A percentile compares a stretch with the other conserved stretches of the same genome.
These are phyloP conservation scores for Luscinia luscinia DNA, from an alignment of 2,797 vertebrate species.

Conservation along the genomic window DNA sequence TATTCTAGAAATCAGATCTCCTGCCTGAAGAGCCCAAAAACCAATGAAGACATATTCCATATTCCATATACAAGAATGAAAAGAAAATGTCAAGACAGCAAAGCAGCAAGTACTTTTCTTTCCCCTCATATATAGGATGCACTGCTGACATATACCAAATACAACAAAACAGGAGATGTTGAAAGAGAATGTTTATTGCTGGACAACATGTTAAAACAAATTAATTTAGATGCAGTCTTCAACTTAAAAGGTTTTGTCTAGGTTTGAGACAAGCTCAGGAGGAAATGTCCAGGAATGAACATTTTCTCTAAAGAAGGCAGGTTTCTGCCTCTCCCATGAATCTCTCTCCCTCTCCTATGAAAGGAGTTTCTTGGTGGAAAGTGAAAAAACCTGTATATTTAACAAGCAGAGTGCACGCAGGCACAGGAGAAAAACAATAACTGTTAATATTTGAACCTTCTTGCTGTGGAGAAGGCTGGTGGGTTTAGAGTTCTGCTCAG, in stretches of 20 bases:
- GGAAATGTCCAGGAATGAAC: rapidly evolving
- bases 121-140: neutral
- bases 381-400: neutral
- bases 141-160: neutral
- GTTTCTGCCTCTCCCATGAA: neutral
- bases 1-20: neutral
- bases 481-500: neutral
- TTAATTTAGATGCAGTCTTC: neutral
- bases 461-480: neutral
- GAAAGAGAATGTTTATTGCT: neutral
- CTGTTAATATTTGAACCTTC: neutral
- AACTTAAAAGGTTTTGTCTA: neutral
- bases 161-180: neutral
- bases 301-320: neutral
- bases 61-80: neutral
- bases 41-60: neutral
- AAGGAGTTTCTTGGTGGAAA: neutral
- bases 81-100: neutral
- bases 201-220: neutral
- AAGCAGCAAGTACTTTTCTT: neutral
- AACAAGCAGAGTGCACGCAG: neutral
- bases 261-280: neutral
- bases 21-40: neutral
- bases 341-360: neutral
- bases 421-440: neutral